Evolutionary conservation across 2,888 invertebrate species (phyloP).

Genomic region (Eudasyphora cyanicolor): DNA sequence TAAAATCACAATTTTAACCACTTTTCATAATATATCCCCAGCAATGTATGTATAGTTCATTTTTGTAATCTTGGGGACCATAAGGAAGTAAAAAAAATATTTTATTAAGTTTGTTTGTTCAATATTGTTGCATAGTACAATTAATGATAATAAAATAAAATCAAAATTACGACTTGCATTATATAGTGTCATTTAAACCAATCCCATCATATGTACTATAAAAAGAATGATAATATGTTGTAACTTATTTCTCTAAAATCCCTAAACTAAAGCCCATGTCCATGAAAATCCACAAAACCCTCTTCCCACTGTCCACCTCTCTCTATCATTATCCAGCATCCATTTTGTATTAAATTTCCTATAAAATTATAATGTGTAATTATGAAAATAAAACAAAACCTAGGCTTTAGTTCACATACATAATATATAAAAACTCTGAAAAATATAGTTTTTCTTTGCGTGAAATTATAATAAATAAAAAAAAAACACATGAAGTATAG

Average conservation of each 20-base stretch:
- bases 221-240: background rate
- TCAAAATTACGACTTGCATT: conserved; percentile 11
- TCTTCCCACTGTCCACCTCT: background rate
- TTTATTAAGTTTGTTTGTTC: too few relatives aligned
- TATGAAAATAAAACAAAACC: background rate
- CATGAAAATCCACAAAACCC: too few relatives aligned
- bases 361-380: background rate
- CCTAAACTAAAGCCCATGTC: too few relatives aligned
- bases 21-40: too few relatives aligned
- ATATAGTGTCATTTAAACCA: background rate
- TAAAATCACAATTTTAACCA: too few relatives aligned
- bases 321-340: background rate
- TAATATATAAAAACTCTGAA: background rate
- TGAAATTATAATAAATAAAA: background rate
- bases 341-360: conserved; percentile 4
- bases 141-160: background rate
- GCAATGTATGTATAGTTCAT: too few relatives aligned
- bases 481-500: conserved; percentile 48
- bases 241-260: background rate
- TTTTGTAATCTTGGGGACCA: too few relatives aligned
- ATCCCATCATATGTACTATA: background rate
- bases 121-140: too few relatives aligned
- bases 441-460: background rate
- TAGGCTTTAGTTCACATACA: background rate
- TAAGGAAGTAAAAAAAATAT: too few relatives aligned